Base-by-base conservation (phyloP, 2,888 invertebrate species). In the Lordiphosa andalusiaca region DNA sequence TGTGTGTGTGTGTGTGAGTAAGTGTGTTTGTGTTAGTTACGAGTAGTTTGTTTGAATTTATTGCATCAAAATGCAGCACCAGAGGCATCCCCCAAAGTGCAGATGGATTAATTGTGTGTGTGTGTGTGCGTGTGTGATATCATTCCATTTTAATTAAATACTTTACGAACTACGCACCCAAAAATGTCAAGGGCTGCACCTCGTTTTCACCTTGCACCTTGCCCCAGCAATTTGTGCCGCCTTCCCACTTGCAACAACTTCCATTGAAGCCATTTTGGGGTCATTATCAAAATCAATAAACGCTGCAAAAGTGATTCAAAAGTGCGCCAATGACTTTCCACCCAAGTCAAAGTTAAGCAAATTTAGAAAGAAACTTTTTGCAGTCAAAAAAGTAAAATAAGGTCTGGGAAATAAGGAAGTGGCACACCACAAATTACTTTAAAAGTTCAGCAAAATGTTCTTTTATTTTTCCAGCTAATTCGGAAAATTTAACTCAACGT, bases 21-120 rank as follows among this genome's bases (percentile, higher is more conserved):
- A 37, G 38, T 53, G 19, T 52, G 42, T 23, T 21, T 35, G 49
- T 54, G 53, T 68, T 67, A 67, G 71, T 73, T 67, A 54, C 52
- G 38, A 62, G 68, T 65, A 75, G 78, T 78, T 78, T 75, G 73
- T 64, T 60, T 61, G 64, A 76, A 80, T 80, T 80, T 80, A 80
- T 80, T 71, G 65, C 72, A 64, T 56, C 47, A 63, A 68, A 72
- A 63, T 74, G 65, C 68, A 62, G 65, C 64, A 59, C 60, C 44
- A 21, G 47, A 61, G 67, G 42, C 53, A 54, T 46, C 25, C 56
- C 58, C 53, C 57, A 58, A 67, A 62, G 58, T 83, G 83, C 81
- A 83, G 77, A 74, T 80, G 83, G 81, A 83, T 80, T 83, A 80
- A 76, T 67, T 69, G 67, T 16, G 9, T 23, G 12, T 42, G 23